Evolutionary conservation across 2,113 vertebrate species (phyloP), one percentile per base, ranked within the genome.

Genomic region (Stigmatopora argus): DNA sequence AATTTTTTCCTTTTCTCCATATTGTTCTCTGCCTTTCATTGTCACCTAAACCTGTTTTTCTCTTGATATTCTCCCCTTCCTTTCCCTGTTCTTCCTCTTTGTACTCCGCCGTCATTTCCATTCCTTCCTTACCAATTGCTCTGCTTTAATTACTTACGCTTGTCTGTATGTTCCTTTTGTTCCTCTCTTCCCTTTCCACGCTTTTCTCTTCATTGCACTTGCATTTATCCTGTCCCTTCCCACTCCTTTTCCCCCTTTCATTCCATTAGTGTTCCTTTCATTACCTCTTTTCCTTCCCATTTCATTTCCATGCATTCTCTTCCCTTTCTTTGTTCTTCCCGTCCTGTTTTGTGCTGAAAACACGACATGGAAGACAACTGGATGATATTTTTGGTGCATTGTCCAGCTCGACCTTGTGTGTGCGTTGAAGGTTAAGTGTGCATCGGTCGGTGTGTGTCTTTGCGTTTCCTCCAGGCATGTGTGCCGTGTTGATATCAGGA

Each of bases 401-500:
- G 19, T 52, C 51, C 6, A 41, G 7, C 51, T 52, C 19, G 10
- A 17, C 17, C 47, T 48, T 18, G 9, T 1, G 53, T 56, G 52
- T 15, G 51, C 9, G 10, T 53, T 12, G 14, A 48, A 48, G 15
- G 46, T 48, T 48, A 48, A 3, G 15, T 5, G 1, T 17, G 15
- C 14, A 41, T 7, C 7, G 38, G 38, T 41, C 1, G 6, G 38
- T 58, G 11, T 35, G 41, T 62, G 5, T 56, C 3, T 31, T 31
- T 31, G 26, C 26, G 26, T 31, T 31, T 14, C 17, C 15, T 47
- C 60, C 67, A 65, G 65, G 38, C 49, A 6, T 57, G 56, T 58
- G 23, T 44, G 23, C 14, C 55, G 69, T 48, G 13, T 41, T 66
- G 73, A 71, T 81, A 74, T 78, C 74, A 67, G 60, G 66, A 48